phyloP scores from a whole-genome alignment of 2,797 vertebrate genomes.

The Adelosebastes latens region DNA sequence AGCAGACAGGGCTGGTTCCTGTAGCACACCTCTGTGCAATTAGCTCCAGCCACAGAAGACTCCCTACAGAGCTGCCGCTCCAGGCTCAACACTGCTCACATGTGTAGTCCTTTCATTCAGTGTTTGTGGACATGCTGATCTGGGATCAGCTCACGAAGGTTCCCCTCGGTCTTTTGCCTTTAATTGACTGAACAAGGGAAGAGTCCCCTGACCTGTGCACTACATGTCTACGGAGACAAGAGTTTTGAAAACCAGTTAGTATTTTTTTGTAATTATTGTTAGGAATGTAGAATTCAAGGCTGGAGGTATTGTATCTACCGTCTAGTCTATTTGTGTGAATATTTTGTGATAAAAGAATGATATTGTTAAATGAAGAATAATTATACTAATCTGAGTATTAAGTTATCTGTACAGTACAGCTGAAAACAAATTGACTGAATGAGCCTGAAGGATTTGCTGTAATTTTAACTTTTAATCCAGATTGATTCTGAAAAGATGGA shows the following conservation, averaged over 20 bases:
- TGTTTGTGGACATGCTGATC: slow-evolving; percentile 65
- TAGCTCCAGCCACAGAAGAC: slow-evolving; percentile 35
- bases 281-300: slow-evolving; percentile 76
- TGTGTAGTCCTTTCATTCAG: slow-evolving; percentile 15
- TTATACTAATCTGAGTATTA: slow-evolving; percentile 63
- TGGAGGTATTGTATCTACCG: slow-evolving; percentile 59
- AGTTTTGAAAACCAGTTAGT: slow-evolving; percentile 60
- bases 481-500: slow-evolving; percentile 44
- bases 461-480: slow-evolving; percentile 61
- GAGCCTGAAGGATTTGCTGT: slow-evolving; percentile 59
- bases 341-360: slow-evolving; percentile 79
- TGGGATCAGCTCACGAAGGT: slow-evolving; percentile 68
- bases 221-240: slow-evolving; percentile 61
- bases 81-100: slow-evolving; percentile 36
- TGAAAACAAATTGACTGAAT: slow-evolving; percentile 42
- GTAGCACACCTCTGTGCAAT: slow-evolving; percentile 46
- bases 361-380: slow-evolving; percentile 72
- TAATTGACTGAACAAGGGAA: slow-evolving; percentile 69
- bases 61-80: slow-evolving; percentile 17
- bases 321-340: slow-evolving; percentile 75
- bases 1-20: slow-evolving; percentile 77
- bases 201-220: slow-evolving; percentile 68
- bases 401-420: slow-evolving; percentile 61
- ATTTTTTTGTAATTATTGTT: slow-evolving; percentile 77
- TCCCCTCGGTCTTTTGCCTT: slow-evolving; percentile 69